Conservation (phyloP, 2,113 vertebrate species). For the Scalopus aquaticus region DNA sequence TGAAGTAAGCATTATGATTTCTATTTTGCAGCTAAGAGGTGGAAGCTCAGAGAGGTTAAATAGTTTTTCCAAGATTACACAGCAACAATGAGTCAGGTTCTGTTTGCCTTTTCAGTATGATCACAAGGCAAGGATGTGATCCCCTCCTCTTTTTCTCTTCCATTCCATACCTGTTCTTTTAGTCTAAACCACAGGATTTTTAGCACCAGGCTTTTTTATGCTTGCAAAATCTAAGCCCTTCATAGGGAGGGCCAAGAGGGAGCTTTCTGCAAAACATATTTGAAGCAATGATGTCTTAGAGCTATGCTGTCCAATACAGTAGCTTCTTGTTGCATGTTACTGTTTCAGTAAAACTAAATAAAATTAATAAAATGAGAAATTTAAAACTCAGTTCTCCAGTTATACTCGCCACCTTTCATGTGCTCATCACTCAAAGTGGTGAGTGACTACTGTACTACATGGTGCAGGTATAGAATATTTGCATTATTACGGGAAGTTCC, state of each 20-base stretch:
- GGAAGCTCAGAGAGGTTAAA: not conserved
- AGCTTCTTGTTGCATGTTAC: not conserved
- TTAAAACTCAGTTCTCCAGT: not conserved
- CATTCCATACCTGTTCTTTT: not conserved
- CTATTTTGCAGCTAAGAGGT: not conserved
- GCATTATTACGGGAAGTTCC: not conserved
- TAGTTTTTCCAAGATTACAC: not conserved
- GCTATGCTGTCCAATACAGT: not conserved
- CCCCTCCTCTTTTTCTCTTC: not conserved
- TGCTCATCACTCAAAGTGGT: not conserved
- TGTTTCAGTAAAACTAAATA: not conserved
- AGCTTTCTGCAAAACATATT: not conserved
- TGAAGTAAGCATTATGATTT: not conserved
- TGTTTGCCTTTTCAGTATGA: not conserved
- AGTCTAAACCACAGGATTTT: not conserved
- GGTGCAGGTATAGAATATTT: not conserved
- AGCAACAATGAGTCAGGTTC: not conserved
- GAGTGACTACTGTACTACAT: not conserved
- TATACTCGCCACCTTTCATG: not conserved
- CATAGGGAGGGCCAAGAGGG: not conserved
- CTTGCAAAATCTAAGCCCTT: not conserved
- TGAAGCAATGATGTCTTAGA: conserved; percentile 15
- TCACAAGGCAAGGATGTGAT: not conserved
- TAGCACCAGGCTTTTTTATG: not conserved
- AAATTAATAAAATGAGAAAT: not conserved